Percentiles rank a stretch among this genome's conserved stretches.
phyloP scores from a whole-genome alignment of 2,113 vertebrate genomes.

The Nyctibius bracteatus region DNA sequence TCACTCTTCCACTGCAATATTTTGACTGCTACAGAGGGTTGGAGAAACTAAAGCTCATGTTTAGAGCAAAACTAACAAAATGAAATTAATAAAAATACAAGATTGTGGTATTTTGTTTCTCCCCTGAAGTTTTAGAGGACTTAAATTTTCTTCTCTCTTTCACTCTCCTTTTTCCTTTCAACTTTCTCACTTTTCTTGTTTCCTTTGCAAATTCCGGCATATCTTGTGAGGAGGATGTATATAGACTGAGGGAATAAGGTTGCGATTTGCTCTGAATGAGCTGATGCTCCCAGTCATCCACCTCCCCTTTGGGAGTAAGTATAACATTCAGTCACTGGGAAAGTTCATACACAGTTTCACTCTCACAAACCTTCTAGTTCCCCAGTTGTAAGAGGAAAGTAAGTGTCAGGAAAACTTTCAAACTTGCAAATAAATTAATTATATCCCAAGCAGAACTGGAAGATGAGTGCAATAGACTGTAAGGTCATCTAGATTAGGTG shows the following conservation, averaged over 20 bases:
- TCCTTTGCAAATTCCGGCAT: background rate
- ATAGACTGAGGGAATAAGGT: background rate
- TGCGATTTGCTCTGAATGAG: background rate
- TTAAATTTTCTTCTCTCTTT: background rate
- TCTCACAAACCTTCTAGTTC: background rate
- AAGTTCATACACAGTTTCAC: background rate
- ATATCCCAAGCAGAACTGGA: background rate
- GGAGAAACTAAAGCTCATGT: background rate
- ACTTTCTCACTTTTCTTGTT: background rate
- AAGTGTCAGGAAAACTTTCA: background rate
- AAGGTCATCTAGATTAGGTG: background rate
- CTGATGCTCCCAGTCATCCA: background rate
- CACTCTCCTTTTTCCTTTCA: background rate
- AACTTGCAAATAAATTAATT: background rate
- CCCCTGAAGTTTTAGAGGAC: background rate
- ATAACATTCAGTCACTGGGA: background rate
- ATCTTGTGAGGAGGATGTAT: background rate
- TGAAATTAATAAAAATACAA: background rate
- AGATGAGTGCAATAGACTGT: background rate
- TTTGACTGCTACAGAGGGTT: background rate
- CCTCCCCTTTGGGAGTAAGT: background rate
- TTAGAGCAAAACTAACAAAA: background rate
- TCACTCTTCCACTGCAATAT: background rate
- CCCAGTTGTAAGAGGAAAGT: background rate
- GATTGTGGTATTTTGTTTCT: background rate